Evolutionary conservation across 2,888 invertebrate species (phyloP).

Genomic region (Trissonchulus latispiculum): DNA sequence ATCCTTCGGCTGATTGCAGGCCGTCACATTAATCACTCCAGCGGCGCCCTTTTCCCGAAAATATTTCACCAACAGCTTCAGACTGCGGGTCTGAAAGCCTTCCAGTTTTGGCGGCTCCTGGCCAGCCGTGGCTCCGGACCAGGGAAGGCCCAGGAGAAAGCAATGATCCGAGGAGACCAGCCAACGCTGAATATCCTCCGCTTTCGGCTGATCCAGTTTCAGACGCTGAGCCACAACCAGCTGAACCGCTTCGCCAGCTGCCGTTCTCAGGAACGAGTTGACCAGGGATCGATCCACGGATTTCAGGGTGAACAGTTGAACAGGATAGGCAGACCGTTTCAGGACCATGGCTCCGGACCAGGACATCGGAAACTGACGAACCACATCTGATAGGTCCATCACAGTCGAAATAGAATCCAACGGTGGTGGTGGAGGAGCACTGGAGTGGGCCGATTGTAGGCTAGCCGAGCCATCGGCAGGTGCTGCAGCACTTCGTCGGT

Average conservation of each 20-base stretch:
- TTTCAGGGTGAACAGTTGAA: constrained; percentile 75
- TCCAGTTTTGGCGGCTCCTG: constrained; percentile 56
- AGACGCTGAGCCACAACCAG: constrained; percentile 86
- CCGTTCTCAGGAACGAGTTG: constrained; percentile 85
- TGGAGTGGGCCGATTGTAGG: neutral
- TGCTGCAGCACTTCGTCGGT: neutral
- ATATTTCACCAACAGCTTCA: constrained; percentile 88
- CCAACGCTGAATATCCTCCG: constrained; percentile 88
- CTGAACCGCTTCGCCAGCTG: constrained; percentile 75
- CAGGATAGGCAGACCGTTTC: constrained; percentile 87
- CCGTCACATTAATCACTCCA: constrained; percentile 69
- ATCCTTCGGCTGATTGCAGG: constrained; percentile 51
- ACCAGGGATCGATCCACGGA: constrained; percentile 88
- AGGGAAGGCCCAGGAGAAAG: constrained; percentile 77
- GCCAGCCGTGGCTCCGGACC: constrained; percentile 60
- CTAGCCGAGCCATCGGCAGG: neutral
- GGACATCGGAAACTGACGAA: neutral
- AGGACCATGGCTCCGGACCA: constrained; percentile 95
- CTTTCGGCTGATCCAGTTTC: constrained; percentile 69
- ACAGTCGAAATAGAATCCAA: neutral
- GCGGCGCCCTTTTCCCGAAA: constrained; percentile 97
- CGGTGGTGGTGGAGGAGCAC: neutral
- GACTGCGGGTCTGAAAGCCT: constrained; percentile 27
- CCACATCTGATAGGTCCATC: constrained; percentile 6
- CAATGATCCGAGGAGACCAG: constrained; percentile 69